These are phyloP conservation scores for Abscondita cerata DNA, from an alignment of 2,888 invertebrate genomes.

Conservation along the genomic window DNA sequence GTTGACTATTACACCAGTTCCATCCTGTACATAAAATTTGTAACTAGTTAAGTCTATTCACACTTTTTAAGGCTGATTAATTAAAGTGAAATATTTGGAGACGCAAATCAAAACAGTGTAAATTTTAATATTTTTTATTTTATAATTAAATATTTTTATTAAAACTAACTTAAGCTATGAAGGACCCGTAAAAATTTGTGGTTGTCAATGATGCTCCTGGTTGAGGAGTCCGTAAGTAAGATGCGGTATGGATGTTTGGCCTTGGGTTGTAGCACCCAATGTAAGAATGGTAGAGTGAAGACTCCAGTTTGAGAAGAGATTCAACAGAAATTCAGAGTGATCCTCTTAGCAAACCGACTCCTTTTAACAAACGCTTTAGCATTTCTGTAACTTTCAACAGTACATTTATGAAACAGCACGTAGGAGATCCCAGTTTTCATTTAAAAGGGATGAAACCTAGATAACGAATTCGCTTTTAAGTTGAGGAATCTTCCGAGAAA, in stretches of 20 bases:
- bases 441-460: constrained; percentile 39
- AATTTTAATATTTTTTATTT: too few relatives aligned
- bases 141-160: too few relatives aligned
- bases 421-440: constrained; percentile 45
- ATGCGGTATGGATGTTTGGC: constrained; percentile 2
- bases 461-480: constrained; percentile 45
- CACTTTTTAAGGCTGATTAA: too few relatives aligned
- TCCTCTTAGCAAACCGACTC: constrained; percentile 41
- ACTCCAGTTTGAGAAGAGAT: constrained; percentile 41
- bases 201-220: not conserved
- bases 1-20: too few relatives aligned
- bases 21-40: too few relatives aligned
- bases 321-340: constrained; percentile 43
- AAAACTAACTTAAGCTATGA: too few relatives aligned
- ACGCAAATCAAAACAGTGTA: too few relatives aligned
- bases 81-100: too few relatives aligned
- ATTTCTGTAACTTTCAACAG: constrained; percentile 37
- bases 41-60: too few relatives aligned
- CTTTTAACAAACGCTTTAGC: constrained; percentile 42
- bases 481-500: constrained; percentile 43
- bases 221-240: constrained; percentile 19
- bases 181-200: not conserved
- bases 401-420: constrained; percentile 39
- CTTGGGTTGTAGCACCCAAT: constrained; percentile 12
- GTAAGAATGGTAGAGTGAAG: constrained; percentile 29